phyloP scores from a whole-genome alignment of 2,888 invertebrate genomes.

The Platerodrilus igneus region DNA sequence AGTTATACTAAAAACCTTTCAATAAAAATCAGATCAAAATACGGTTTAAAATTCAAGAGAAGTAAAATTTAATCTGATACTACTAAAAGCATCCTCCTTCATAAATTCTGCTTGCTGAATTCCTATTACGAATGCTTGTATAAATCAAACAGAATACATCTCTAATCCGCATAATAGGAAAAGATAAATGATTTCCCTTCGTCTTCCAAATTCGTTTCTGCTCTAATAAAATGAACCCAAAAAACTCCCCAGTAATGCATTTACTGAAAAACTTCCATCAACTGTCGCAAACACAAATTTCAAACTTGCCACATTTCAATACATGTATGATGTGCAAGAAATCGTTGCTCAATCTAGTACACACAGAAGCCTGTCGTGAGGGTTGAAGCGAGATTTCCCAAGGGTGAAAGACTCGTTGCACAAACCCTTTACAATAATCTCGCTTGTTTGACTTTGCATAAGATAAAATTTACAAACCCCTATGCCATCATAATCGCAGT shows the following conservation, averaged over 20 bases:
- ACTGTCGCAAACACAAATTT: slow-evolving; percentile 27
- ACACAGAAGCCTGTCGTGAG: slow-evolving; percentile 28
- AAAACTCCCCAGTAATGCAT: slow-evolving; percentile 22
- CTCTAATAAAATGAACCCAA: slow-evolving; percentile 21
- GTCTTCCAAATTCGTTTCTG: slow-evolving; percentile 14
- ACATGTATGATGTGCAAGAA: slow-evolving; percentile 28
- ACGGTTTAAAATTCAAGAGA: no score
- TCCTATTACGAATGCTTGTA: no score
- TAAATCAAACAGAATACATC: slow-evolving; percentile 4
- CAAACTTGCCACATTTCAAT: slow-evolving; percentile 31
- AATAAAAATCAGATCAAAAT: no score
- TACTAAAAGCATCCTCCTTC: no score
- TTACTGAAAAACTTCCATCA: slow-evolving; percentile 18
- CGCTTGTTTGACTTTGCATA: slow-evolving; percentile 29
- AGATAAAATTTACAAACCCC: slow-evolving; percentile 32
- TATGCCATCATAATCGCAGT: slow-evolving; percentile 32
- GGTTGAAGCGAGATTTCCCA: slow-evolving; percentile 33
- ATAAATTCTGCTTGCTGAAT: no score
- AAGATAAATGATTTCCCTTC: slow-evolving; percentile 12
- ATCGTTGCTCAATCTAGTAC: slow-evolving; percentile 32
- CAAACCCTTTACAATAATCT: slow-evolving; percentile 24
- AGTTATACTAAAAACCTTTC: no score
- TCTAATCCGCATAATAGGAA: slow-evolving; percentile 7
- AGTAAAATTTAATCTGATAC: no score
- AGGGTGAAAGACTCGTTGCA: slow-evolving; percentile 19